A percentile compares a stretch with the other conserved stretches of the same genome.
Evolutionary conservation across 2,888 invertebrate species (phyloP).

Genomic region (Onchidella celtica): DNA sequence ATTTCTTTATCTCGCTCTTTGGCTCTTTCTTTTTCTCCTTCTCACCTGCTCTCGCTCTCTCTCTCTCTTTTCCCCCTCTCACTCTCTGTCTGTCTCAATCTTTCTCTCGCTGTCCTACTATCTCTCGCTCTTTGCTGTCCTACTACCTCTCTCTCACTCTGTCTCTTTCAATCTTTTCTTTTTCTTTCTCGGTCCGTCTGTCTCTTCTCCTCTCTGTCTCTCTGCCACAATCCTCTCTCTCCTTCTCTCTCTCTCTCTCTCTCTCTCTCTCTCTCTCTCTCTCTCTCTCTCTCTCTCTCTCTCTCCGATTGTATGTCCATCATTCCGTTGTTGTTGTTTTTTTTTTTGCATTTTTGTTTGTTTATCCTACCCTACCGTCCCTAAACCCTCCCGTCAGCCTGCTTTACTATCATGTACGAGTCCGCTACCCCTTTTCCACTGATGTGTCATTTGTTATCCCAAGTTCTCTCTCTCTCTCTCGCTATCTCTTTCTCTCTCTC

Average conservation of each 20-base stretch:
- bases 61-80: background rate
- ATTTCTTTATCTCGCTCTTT: background rate
- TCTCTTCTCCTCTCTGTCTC: background rate
- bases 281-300: constrained; percentile 1
- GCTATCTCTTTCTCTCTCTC: background rate
- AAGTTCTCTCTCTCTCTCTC: too few species aligned
- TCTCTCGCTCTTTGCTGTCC: background rate
- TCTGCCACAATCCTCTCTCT: background rate
- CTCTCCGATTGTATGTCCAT: background rate
- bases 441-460: background rate
- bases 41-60: background rate
- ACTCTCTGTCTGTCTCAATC: background rate
- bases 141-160: constrained; percentile 1
- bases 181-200: background rate
- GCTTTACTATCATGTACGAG: too few species aligned
- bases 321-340: background rate
- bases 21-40: background rate
- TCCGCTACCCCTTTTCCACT: background rate
- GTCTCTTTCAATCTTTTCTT: background rate
- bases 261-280: background rate
- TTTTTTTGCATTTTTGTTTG: background rate
- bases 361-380: background rate
- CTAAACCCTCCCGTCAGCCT: background rate
- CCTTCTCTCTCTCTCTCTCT: background rate
- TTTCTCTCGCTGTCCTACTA: background rate